Conservation (phyloP, 2,888 invertebrate genomes). For the Lordiphosa andalusiaca region DNA sequence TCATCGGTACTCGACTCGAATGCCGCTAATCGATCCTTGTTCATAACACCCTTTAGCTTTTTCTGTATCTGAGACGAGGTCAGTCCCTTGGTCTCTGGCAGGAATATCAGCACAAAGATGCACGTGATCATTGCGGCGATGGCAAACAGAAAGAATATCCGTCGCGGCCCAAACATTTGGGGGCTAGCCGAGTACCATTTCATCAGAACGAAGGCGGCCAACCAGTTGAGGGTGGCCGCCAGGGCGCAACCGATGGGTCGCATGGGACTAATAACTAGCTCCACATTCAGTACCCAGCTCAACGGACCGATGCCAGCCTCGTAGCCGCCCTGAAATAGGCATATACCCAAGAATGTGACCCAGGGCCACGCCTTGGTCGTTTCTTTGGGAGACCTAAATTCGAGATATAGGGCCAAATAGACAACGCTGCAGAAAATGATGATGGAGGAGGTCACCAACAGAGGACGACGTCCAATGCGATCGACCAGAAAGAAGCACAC, state of each 20-base stretch:
- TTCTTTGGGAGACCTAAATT: not conserved
- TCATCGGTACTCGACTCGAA: conserved; percentile 4
- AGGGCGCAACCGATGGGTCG: conserved; percentile 19
- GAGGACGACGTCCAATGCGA: conserved; percentile 15
- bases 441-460: conserved; percentile 18
- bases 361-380: not conserved
- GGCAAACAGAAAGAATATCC: conserved; percentile 14
- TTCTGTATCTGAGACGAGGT: conserved; percentile 5
- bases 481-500: conserved; percentile 32
- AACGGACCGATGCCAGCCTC: conserved; percentile 24
- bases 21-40: not conserved
- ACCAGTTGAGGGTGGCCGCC: conserved; percentile 17
- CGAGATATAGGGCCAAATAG: conserved; percentile 5
- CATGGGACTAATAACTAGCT: conserved; percentile 10
- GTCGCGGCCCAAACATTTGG: not conserved
- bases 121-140: conserved; percentile 3
- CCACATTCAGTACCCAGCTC: conserved; percentile 32
- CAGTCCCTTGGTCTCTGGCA: conserved; percentile 36
- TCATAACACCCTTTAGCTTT: conserved; percentile 3
- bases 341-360: not conserved
- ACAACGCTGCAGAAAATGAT: not conserved
- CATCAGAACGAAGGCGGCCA: conserved; percentile 4
- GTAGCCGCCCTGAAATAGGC: not conserved
- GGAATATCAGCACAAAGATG: conserved; percentile 17
- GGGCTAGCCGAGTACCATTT: conserved; percentile 1